Conservation (phyloP, 2,113 vertebrate genomes). For the Apodemus sylvaticus region DNA sequence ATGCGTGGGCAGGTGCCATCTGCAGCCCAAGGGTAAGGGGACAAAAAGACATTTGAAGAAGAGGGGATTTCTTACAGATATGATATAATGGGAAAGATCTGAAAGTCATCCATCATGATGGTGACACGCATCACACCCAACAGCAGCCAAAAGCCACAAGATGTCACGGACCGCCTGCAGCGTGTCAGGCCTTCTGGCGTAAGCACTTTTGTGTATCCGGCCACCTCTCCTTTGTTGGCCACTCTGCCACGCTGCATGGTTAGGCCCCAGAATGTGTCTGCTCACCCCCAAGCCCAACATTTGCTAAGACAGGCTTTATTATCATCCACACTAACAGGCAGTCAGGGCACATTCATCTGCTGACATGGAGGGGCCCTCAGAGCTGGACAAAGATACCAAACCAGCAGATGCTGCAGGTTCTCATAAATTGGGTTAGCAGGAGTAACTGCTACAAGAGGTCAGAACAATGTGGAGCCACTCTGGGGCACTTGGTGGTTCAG, state of each 20-base stretch:
- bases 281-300: conserved; percentile 56
- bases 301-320: conserved; percentile 90
- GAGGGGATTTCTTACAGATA: conserved; percentile 88
- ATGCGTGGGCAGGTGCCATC: conserved; percentile 96
- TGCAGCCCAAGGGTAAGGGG: conserved; percentile 87
- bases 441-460: conserved; percentile 83
- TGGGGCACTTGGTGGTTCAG: conserved; percentile 51
- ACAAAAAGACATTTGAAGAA: conserved; percentile 90
- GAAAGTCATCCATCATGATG: conserved; percentile 94
- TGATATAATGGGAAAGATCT: conserved; percentile 90
- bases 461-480: conserved; percentile 84
- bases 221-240: conserved; percentile 80
- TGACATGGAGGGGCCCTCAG: conserved; percentile 82
- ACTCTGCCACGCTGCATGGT: conserved; percentile 77
- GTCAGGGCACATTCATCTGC: conserved; percentile 84
- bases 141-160: conserved; percentile 88
- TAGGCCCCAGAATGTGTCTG: conserved; percentile 80
- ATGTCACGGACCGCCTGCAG: conserved; percentile 88
- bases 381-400: conserved; percentile 78
- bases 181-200: conserved; percentile 87
- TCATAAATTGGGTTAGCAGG: conserved; percentile 87
- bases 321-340: conserved; percentile 85
- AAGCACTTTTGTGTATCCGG: conserved; percentile 88
- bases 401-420: conserved; percentile 92
- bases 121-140: conserved; percentile 91